These are phyloP conservation scores for Oxyura jamaicensis DNA, from an alignment of 2,113 vertebrate genomes.

Conservation along the genomic window DNA sequence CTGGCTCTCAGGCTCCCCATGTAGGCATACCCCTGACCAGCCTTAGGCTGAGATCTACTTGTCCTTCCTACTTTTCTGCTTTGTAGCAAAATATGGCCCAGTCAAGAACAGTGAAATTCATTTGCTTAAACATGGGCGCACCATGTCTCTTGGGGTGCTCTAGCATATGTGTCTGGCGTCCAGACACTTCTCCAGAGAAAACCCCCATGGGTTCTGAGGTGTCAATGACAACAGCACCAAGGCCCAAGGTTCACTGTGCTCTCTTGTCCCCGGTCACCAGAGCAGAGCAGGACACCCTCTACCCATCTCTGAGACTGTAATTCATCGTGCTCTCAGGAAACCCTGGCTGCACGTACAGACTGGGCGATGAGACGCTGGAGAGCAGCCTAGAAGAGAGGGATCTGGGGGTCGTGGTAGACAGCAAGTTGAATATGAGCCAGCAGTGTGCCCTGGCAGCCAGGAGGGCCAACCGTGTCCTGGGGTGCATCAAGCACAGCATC, in stretches of 20 bases:
- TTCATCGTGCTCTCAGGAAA: not conserved
- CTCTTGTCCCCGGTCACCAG: not conserved
- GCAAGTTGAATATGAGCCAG: too few relatives aligned
- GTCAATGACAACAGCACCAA: not conserved
- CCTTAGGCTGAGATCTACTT: not conserved
- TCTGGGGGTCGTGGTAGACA: too few relatives aligned
- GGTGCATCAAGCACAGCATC: too few relatives aligned
- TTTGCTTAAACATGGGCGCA: not conserved
- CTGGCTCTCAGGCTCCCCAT: fast-evolving
- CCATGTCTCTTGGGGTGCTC: not conserved
- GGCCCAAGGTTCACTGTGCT: not conserved
- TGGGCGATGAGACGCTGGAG: too few relatives aligned
- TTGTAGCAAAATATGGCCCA: not conserved
- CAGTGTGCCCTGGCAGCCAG: too few relatives aligned
- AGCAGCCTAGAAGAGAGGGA: too few relatives aligned
- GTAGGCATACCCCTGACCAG: fast-evolving
- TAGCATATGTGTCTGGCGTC: not conserved
- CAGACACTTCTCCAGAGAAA: not conserved
- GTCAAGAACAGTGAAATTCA: not conserved
- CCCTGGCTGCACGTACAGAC: too few relatives aligned
- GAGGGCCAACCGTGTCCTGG: too few relatives aligned
- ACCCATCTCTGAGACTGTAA: not conserved
- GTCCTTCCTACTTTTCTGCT: not conserved
- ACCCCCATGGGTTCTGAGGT: not conserved
- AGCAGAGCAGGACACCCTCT: not conserved